These are phyloP conservation scores for Scaptomyza cyrtandrae DNA, from an alignment of 2,888 invertebrate species.

Conservation along the genomic window DNA sequence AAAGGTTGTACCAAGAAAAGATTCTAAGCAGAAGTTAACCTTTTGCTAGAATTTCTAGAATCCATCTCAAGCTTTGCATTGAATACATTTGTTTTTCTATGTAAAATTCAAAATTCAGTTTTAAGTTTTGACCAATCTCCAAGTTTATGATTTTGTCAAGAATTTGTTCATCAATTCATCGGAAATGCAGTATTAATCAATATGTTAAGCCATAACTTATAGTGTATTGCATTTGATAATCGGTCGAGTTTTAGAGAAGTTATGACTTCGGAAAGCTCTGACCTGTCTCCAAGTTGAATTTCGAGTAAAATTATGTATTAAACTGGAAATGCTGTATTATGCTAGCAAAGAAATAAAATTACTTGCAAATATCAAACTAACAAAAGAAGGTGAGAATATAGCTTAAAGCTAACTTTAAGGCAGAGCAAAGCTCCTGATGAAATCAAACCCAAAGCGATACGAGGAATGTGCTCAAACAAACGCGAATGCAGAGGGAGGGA, in stretches of 20 bases:
- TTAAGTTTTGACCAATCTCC: too few relatives aligned
- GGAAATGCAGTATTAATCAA: too few relatives aligned
- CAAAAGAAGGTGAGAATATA: background rate
- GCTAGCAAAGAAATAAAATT: background rate
- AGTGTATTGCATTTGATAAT: too few relatives aligned
- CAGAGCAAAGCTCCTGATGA: background rate
- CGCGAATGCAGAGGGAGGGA: slow-evolving; percentile 1
- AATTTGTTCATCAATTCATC: too few relatives aligned
- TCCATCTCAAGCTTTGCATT: background rate
- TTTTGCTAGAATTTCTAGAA: background rate
- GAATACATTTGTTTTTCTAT: background rate
- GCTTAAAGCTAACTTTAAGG: background rate
- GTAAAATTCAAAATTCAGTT: background rate
- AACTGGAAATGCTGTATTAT: too few relatives aligned
- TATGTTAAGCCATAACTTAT: too few relatives aligned
- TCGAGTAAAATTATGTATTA: too few relatives aligned
- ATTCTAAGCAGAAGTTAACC: background rate
- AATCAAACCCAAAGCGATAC: slow-evolving; percentile 18
- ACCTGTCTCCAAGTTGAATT: too few relatives aligned
- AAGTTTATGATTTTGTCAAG: too few relatives aligned
- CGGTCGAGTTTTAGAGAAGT: too few relatives aligned
- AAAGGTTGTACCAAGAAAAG: background rate
- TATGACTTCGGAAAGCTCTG: too few relatives aligned
- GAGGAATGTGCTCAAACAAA: slow-evolving; percentile 34
- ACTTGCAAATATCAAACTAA: background rate